These are phyloP conservation scores for Xylota sylvarum DNA, from an alignment of 2,888 invertebrate genomes.

Conservation along the genomic window DNA sequence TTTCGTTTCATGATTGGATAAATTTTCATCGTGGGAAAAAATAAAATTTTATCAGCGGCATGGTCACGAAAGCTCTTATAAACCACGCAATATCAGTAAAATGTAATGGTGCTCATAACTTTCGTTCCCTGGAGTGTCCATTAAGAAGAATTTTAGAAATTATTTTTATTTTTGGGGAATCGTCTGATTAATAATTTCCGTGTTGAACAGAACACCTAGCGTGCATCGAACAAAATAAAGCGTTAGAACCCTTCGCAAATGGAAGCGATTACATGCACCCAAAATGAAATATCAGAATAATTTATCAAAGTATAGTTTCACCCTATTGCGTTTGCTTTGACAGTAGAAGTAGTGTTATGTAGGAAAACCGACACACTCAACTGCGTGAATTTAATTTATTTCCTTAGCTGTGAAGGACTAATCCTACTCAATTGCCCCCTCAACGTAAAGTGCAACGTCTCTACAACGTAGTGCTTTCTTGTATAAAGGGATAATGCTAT, in stretches of 20 bases:
- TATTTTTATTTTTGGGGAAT: conserved; percentile 48
- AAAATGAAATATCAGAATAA: conserved; percentile 75
- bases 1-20: conserved; percentile 55
- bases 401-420: conserved; percentile 73
- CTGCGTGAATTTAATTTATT: conserved; percentile 77
- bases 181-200: conserved; percentile 75
- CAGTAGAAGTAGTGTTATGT: conserved; percentile 68
- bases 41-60: conserved; percentile 31
- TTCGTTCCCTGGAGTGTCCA: conserved; percentile 31
- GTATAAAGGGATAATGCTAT: conserved; percentile 70
- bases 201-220: conserved; percentile 68
- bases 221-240: conserved; percentile 47
- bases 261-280: conserved; percentile 72
- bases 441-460: conserved; percentile 54
- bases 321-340: conserved; percentile 60
- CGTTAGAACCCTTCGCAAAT: conserved; percentile 28
- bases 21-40: conserved; percentile 54
- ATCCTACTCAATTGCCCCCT: conserved; percentile 73
- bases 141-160: conserved; percentile 35
- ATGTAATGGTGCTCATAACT: conserved; percentile 38
- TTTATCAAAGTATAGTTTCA: conserved; percentile 72
- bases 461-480: conserved; percentile 35
- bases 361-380: conserved; percentile 74
- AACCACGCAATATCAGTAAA: conserved; percentile 63
- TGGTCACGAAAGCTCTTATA: conserved; percentile 59